Evolutionary conservation across 2,113 vertebrate genomes (phyloP).

Genomic region (Paramormyrops kingsleyae): DNA sequence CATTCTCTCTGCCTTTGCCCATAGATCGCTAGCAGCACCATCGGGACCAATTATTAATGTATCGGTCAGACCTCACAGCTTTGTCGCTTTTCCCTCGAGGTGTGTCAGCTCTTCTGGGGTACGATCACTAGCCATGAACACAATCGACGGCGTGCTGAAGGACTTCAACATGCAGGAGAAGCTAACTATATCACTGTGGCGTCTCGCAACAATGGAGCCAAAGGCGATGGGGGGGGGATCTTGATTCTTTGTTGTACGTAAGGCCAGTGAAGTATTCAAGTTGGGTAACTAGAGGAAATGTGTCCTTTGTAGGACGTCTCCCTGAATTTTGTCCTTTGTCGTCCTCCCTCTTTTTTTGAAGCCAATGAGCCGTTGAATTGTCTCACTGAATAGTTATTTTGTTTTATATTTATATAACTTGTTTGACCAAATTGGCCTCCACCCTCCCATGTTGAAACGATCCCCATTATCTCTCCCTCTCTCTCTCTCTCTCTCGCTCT

Average conservation of each 20-base stretch:
- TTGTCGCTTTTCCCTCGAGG: background rate
- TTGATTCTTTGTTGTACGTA: background rate
- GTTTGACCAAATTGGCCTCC: background rate
- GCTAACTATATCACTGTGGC: background rate
- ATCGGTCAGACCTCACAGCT: background rate
- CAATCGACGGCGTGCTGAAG: background rate
- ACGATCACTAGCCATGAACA: background rate
- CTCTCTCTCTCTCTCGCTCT: background rate
- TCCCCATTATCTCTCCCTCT: background rate
- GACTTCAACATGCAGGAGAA: background rate
- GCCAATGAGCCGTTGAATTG: slow-evolving; percentile 9
- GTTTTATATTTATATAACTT: slow-evolving; percentile 3
- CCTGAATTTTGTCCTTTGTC: background rate
- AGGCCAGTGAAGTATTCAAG: background rate
- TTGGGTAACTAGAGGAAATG: background rate
- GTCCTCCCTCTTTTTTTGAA: background rate
- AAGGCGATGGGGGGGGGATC: background rate
- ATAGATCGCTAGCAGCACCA: background rate
- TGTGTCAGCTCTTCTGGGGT: background rate
- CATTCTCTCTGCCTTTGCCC: background rate
- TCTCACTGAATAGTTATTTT: background rate
- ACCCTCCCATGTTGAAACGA: background rate
- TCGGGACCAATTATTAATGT: background rate
- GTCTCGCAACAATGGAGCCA: background rate
- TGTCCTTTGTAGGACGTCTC: background rate